Evolutionary conservation across 92 coral and sea anemone species (phyloP), one percentile per base, ranked within the genome.

Genomic region (Epizoanthus ramosus): DNA sequence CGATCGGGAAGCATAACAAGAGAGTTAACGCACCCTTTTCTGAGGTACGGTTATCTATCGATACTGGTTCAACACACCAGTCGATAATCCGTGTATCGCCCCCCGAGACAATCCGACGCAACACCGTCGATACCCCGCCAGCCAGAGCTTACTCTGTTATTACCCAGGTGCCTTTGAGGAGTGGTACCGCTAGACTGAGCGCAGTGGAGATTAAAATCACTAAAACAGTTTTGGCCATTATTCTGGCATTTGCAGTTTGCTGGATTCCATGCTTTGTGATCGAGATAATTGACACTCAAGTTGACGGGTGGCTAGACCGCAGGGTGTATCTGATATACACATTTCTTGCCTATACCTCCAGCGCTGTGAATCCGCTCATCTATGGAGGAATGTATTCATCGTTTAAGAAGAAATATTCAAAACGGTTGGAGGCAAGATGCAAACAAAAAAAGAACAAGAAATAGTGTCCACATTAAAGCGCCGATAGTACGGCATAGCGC

Each of bases 181-280:
- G 57, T 10, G 57, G 37, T 4, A 1, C 58, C 13, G 13, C 81
- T 17, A 81, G 79, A 25, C 73, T 89, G 9, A 92, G 81, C 69
- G 79, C 87, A 5, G 81, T 87, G 15, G 92, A 93, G 73, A 80
- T 90, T 16, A 67, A 84, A 28, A 91, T 93, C 41, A 90, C 97
- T 28, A 89, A 90, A 57, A 90, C 93, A 3, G 84, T 93, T 25
- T 93, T 88, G 43, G 92, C 86, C 6, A 86, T 91, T 21, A 90
- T 93, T 18, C 61, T 90, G 28, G 93, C 92, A 6, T 93, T 93
- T 72, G 91, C 89, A 75, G 16, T 88, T 0, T 93, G 97, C 71
- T 93, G 97, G 97, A 81, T 90, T 17, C 97, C 97, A 1, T 93
- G 97, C 57, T 88, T 93, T 70, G 87, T 89, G 50, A 93, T 93